A percentile compares a stretch with the other conserved stretches of the same genome.
These are phyloP conservation scores for Porites evermanni DNA, from an alignment of 92 coral and sea anemone genomes.

Conservation along the genomic window DNA sequence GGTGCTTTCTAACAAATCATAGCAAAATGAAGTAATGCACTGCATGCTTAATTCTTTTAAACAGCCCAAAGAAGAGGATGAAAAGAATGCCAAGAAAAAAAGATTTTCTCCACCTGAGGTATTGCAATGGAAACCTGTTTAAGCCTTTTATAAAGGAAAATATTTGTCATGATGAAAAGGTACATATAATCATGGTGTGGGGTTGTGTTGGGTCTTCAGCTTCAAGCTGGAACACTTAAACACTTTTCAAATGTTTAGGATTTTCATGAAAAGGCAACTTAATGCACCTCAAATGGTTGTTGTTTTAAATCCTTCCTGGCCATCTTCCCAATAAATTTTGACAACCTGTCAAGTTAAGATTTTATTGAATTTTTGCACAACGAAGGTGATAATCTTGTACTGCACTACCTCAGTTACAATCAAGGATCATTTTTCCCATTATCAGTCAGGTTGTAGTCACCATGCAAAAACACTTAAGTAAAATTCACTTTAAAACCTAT, in stretches of 20 bases:
- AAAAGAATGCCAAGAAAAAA: no score
- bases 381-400: not conserved
- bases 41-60: not conserved
- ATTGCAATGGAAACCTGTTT: slow-evolving; percentile 4
- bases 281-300: no score
- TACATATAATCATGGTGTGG: no score
- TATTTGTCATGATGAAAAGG: not conserved
- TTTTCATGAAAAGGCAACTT: no score
- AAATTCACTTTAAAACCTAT: not conserved
- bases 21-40: not conserved
- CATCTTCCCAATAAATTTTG: not conserved
- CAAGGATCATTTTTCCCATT: not conserved
- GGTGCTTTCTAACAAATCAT: no score
- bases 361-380: no score
- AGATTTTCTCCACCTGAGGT: slow-evolving; percentile 10
- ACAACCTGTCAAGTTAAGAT: no score
- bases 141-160: slow-evolving; percentile 10
- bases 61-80: slow-evolving; percentile 24
- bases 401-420: not conserved
- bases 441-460: slow-evolving; percentile 5
- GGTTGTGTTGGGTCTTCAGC: not conserved
- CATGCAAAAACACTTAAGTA: not conserved
- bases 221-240: not conserved
- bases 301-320: not conserved
- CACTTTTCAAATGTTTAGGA: not conserved